These are phyloP conservation scores for Enteromius anoplus DNA, from an alignment of 2,797 vertebrate genomes.

Conservation along the genomic window DNA sequence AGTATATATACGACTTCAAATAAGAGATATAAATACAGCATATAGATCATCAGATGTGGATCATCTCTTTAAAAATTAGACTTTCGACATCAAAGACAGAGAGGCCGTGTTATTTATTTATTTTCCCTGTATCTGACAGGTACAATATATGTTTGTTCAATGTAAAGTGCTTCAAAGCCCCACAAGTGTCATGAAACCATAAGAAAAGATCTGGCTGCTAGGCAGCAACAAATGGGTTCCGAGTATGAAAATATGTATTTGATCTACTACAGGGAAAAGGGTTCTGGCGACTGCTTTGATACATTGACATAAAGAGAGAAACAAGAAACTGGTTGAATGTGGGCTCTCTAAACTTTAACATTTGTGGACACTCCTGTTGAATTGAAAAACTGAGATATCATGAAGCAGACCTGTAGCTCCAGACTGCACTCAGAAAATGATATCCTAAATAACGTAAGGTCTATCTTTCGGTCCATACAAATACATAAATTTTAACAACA, in stretches of 20 bases:
- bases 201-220: neutral
- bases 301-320: neutral
- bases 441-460: neutral
- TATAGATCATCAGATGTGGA: neutral
- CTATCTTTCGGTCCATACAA: neutral
- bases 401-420: neutral
- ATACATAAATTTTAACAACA: neutral
- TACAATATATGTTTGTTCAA: neutral
- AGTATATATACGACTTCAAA: too few relatives aligned
- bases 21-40: too few relatives aligned
- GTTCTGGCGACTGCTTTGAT: neutral
- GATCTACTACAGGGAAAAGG: neutral
- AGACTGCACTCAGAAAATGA: neutral
- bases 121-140: neutral
- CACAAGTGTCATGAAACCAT: neutral
- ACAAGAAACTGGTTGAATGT: neutral
- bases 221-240: neutral
- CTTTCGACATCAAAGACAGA: neutral
- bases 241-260: neutral
- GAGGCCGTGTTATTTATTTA: neutral
- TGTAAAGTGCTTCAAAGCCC: neutral
- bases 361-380: neutral
- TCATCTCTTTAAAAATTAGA: neutral
- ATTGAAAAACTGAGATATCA: neutral
- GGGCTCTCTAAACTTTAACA: neutral